Conservation (phyloP, 2,797 vertebrate species). For the Arctocebus calabarensis region DNA sequence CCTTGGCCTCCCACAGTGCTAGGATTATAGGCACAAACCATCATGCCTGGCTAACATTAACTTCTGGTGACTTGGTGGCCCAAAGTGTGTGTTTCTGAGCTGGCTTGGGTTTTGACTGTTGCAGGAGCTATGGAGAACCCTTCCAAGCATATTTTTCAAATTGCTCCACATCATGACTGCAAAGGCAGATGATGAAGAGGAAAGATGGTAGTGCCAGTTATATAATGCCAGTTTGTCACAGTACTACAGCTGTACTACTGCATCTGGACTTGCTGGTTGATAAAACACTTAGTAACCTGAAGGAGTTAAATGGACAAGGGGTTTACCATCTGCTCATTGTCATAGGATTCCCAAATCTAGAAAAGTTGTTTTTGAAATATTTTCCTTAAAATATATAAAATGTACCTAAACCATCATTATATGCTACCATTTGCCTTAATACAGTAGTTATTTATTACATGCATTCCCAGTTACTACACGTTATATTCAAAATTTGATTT, state of each 20-base stretch:
- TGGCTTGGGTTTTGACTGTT: not conserved
- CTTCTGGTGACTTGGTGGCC: not conserved
- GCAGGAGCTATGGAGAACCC: not conserved
- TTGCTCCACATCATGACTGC: not conserved
- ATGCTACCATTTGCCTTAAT: not conserved
- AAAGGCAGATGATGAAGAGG: not conserved
- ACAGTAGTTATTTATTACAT: not conserved
- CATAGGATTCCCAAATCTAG: not conserved
- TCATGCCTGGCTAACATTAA: not conserved
- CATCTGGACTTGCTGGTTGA: not conserved
- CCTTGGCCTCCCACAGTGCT: no score
- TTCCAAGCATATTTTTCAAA: not conserved
- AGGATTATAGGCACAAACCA: no score
- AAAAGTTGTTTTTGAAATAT: constrained; percentile 3
- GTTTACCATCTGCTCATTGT: not conserved
- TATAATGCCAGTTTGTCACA: no score
- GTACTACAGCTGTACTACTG: no score
- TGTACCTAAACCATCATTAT: not conserved
- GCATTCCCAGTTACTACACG: not conserved
- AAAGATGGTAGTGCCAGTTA: not conserved
- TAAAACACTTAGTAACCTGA: not conserved
- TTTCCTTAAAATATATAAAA: constrained; percentile 15
- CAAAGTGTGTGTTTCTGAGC: not conserved
- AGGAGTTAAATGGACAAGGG: not conserved
- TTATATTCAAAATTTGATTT: not conserved